These are phyloP conservation scores for Mastomys natalensis DNA, from an alignment of 2,113 vertebrate genomes.

Conservation along the genomic window DNA sequence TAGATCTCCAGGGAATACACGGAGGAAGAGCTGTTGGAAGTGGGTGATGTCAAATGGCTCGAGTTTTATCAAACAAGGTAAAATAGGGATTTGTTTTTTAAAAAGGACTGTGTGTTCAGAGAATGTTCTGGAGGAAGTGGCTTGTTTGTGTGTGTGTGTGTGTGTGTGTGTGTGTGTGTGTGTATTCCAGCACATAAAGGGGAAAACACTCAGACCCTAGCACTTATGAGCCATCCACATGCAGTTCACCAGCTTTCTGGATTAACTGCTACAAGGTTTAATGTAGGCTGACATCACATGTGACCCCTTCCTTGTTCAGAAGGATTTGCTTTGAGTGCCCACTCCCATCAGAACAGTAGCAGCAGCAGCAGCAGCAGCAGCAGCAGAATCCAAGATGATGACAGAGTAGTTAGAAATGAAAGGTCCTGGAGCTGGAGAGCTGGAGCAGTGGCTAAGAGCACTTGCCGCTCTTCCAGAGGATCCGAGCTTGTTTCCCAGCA, in stretches of 20 bases:
- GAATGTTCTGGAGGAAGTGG: not conserved
- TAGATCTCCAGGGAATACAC: not conserved
- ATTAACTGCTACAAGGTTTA: not conserved
- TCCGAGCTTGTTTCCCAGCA: not conserved
- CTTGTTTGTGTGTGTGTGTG: too few species aligned
- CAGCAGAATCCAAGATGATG: not conserved
- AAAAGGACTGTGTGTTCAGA: not conserved
- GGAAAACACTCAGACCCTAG: not conserved
- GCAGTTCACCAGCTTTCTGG: not conserved
- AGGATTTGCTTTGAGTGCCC: not conserved
- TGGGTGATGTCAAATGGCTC: not conserved
- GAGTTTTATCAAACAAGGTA: not conserved
- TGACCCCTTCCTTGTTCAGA: not conserved
- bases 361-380: not conserved
- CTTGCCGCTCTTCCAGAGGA: not conserved
- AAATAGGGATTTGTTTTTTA: not conserved
- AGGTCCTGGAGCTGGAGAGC: not conserved
- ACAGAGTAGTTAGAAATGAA: not conserved
- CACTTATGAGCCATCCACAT: fast-evolving
- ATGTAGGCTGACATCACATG: not conserved
- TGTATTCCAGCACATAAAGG: not conserved
- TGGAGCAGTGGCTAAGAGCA: not conserved
- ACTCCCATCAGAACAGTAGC: not conserved
- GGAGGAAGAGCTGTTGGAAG: not conserved
- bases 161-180: too few species aligned